Evolutionary conservation across 2,113 vertebrate genomes (phyloP).

Genomic region (Serinus canaria): DNA sequence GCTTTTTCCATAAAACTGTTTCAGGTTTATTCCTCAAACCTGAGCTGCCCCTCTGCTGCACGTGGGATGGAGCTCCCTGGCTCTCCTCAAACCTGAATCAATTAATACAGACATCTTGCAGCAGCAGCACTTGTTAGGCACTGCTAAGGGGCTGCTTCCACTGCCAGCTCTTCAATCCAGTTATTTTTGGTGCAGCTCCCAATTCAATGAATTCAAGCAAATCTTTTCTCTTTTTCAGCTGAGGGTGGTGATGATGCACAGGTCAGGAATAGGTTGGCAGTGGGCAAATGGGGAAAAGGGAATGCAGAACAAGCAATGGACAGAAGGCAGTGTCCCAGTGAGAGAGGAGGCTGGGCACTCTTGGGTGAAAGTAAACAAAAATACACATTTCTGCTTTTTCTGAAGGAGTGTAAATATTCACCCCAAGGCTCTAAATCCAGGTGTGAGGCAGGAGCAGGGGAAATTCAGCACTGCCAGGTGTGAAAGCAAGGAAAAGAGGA

Average conservation of each 20-base stretch:
- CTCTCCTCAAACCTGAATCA: neutral
- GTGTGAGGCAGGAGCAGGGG: neutral
- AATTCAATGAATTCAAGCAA: slow-evolving; percentile 15
- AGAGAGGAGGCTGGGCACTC: neutral
- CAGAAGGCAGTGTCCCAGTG: neutral
- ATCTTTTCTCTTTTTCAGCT: neutral
- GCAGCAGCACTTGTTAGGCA: neutral
- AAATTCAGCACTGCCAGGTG: neutral
- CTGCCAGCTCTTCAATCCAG: neutral
- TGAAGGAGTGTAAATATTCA: neutral
- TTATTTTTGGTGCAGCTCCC: slow-evolving; percentile 8
- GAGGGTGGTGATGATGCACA: neutral
- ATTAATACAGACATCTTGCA: neutral
- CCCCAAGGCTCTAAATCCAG: neutral
- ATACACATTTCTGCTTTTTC: neutral
- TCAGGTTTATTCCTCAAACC: neutral
- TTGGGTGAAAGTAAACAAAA: neutral
- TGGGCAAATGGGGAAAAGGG: neutral
- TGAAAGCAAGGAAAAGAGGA: neutral
- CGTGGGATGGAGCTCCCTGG: neutral
- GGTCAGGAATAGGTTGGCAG: neutral
- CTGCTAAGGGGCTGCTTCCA: neutral
- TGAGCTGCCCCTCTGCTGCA: neutral
- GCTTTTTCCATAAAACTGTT: neutral
- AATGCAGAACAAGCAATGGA: neutral